A percentile compares a stretch with the other conserved stretches of the same genome.
Conservation (phyloP, 1,140 invertebrate species). For the Gonatopus flavifemur region DNA sequence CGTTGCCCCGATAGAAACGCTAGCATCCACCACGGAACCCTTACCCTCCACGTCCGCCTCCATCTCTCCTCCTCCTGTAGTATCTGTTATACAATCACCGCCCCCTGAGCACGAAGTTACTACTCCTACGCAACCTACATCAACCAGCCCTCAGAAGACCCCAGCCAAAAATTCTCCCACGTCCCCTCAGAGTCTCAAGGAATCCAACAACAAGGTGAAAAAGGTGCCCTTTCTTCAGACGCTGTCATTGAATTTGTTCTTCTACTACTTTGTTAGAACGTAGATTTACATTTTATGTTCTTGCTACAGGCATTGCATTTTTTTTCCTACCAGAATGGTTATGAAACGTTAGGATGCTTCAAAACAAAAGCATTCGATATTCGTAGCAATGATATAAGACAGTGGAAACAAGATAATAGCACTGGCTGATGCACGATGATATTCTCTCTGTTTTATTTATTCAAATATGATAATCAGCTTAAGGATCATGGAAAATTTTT, state of each 20-base stretch:
- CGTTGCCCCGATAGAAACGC: conserved; percentile 52
- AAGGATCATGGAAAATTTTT: no score
- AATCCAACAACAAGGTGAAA: conserved; percentile 63
- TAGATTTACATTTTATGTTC: conserved; percentile 18
- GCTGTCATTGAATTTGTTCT: conserved; percentile 21
- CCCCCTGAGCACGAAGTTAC: conserved; percentile 48
- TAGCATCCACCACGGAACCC: conserved; percentile 57
- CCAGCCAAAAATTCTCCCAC: conserved; percentile 56
- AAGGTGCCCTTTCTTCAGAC: conserved; percentile 60
- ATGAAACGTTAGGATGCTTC: no score
- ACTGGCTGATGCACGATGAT: conserved; percentile 15
- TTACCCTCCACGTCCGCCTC: conserved; percentile 58
- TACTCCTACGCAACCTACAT: conserved; percentile 47
- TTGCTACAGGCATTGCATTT: no score
- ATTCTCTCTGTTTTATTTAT: conserved; percentile 4
- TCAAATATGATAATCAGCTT: conserved; percentile 13
- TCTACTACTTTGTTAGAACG: conserved; percentile 10
- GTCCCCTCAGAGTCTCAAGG: conserved; percentile 64
- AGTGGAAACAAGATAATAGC: conserved; percentile 14
- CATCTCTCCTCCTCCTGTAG: conserved; percentile 57
- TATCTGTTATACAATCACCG: conserved; percentile 52
- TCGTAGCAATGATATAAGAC: no score
- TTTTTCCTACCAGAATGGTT: no score
- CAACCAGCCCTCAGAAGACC: conserved; percentile 56
- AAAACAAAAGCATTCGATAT: no score